Evolutionary conservation across 2,113 vertebrate species (phyloP), one percentile per base, ranked within the genome.

Genomic region (Aspiorhynchus laticeps): DNA sequence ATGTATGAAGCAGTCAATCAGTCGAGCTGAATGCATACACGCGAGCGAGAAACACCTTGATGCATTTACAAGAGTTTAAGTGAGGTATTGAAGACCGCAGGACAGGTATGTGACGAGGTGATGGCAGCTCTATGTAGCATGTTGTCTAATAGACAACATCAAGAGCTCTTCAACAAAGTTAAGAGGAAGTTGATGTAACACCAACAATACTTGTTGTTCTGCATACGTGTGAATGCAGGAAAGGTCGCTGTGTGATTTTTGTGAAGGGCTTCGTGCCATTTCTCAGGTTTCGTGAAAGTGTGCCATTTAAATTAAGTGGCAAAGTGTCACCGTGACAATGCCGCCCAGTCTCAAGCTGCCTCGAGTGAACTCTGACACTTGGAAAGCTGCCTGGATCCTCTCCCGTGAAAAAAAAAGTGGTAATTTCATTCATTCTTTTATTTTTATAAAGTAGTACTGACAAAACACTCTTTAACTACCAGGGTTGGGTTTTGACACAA

Each of bases 1-100:
- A 78, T 86, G 86, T 85, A 82, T 82, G 75, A 88, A 80, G 67
- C 76, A 86, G 80, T 84, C 87, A 84, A 84, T 86, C 86, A 43
- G 86, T 8, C 9, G 33, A 56, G 76, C 36, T 65, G 48, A 73
- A 78, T 75, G 41, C 46, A 46, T 15, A 79, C 75, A 24, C 81
- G n/a, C 24, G 48, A 26, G 12, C 4, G 15, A 43, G 28, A 84
- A 56, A 69, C 41, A 53, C 59, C 26, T 79, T 67, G 53, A 85
- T 21, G 46, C 84, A 33, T 78, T 77, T 78, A 65, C 33, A 51
- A 48, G 46, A 7, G 24, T 51, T 78, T 19, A 69, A 63, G 76
- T 4, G 9, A 17, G 24, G 21, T 36, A 61, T n/a, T 79, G 21
- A 74, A 76, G 26, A 77, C 21, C 4, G 36, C 9, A 1, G 21